Percentiles rank a stretch among this genome's conserved stretches.
Conservation (phyloP, 2,113 vertebrate species). For the Prunella fulvescens region DNA sequence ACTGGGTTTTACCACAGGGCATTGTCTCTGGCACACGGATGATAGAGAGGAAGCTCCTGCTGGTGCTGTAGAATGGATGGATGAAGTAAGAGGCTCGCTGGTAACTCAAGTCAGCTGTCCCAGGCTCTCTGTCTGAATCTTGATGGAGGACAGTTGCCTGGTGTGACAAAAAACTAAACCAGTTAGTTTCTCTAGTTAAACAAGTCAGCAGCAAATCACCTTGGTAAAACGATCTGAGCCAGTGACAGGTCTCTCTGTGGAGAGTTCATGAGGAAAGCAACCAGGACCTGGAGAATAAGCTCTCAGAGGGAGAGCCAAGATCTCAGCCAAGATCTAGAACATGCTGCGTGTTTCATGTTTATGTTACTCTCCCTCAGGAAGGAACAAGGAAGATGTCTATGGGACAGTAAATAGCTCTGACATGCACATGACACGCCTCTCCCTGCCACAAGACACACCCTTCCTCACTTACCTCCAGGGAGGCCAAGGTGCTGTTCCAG, state of each 20-base stretch:
- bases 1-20: slow-evolving; percentile 8
- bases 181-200: neutral
- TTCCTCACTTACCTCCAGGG: slow-evolving; percentile 34
- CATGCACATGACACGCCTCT: too few relatives aligned
- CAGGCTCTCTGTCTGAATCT: neutral
- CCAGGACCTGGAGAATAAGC: neutral
- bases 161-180: neutral
- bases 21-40: neutral
- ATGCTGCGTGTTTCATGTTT: neutral
- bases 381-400: neutral
- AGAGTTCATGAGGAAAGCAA: neutral
- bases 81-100: slow-evolving; percentile 37
- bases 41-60: slow-evolving; percentile 54
- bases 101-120: slow-evolving; percentile 6
- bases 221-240: neutral
- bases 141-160: slow-evolving; percentile 56
- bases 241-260: neutral
- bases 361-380: neutral
- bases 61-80: slow-evolving; percentile 50
- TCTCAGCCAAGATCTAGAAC: neutral
- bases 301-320: neutral
- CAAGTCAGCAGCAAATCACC: neutral
- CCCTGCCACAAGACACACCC: neutral
- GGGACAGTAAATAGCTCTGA: neutral
- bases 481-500: slow-evolving; percentile 6